phyloP scores from a whole-genome alignment of 2,113 vertebrate genomes.

The Ptychochromis oligacanthus region DNA sequence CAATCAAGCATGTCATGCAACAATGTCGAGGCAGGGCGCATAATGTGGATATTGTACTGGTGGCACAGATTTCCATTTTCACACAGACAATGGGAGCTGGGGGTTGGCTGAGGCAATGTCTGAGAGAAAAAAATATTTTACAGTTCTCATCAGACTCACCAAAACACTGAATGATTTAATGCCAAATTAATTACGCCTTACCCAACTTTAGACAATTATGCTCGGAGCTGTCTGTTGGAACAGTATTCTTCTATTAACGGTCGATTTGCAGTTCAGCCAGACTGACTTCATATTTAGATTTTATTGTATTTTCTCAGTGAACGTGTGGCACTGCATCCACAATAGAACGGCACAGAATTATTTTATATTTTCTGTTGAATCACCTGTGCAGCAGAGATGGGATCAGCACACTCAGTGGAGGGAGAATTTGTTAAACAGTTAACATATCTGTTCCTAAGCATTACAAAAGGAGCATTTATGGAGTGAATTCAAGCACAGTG shows the following conservation, averaged over 20 bases:
- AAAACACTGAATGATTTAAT: slow-evolving; percentile 81
- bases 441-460: slow-evolving; percentile 46
- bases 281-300: slow-evolving; percentile 80
- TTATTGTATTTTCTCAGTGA: slow-evolving; percentile 79
- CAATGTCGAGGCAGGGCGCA: slow-evolving; percentile 71
- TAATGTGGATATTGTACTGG: slow-evolving; percentile 77
- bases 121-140: slow-evolving; percentile 62
- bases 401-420: slow-evolving; percentile 65
- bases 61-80: slow-evolving; percentile 81
- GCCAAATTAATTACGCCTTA: slow-evolving; percentile 84
- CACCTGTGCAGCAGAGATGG: slow-evolving; percentile 70
- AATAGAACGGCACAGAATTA: slow-evolving; percentile 68
- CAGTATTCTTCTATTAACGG: slow-evolving; percentile 81
- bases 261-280: slow-evolving; percentile 81
- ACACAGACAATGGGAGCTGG: slow-evolving; percentile 75
- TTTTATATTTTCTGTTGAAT: slow-evolving; percentile 75
- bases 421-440: slow-evolving; percentile 60
- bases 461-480: slow-evolving; percentile 74
- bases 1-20: slow-evolving; percentile 75
- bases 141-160: slow-evolving; percentile 78
- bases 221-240: slow-evolving; percentile 76
- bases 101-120: slow-evolving; percentile 50
- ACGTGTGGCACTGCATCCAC: slow-evolving; percentile 68
- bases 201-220: slow-evolving; percentile 82
- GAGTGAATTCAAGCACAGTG: slow-evolving; percentile 72